Evolutionary conservation across 2,888 invertebrate genomes (phyloP), one percentile per base, ranked within the genome.

Genomic region (Mimachlamys varia): DNA sequence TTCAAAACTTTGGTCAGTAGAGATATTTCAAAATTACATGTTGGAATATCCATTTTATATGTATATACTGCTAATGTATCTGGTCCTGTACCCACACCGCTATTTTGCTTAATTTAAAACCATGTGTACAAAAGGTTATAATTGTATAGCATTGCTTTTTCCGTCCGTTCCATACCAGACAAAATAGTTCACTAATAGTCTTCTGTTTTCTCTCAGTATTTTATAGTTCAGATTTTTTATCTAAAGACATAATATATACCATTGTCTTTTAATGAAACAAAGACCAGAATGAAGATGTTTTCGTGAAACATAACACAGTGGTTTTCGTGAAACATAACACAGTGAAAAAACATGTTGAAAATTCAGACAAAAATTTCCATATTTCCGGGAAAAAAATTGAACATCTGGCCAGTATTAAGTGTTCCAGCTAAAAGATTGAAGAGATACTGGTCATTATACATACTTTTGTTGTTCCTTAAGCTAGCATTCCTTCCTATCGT

Each of bases 121-220:
- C 38, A 44, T 88, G 27, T 53, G 27, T 27, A 88, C 22, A 44
- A n/a, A 27, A 88, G 88, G 37, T 49, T 27, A 22, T 44, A 44
- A 15, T 19, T 44, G n/a, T 10, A 50, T 38, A 22, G 50, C n/a
- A 17, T 53, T 88, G 88, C 49, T 50, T 49, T 53, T 88, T 49
- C 88, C 49, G 88, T 88, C 88, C 50, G 88, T 88, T 50, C 33
- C 10, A 88, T 37, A 19, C 49, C 88, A 50, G 44, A 44, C 88
- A 44, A 44, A 44, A 44, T 49, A 19, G n/a, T 88, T 53, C 22
- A 33, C 50, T 27, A 44, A 88, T n/a, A 17, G 22, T n/a, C n/a
- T 38, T 50, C 15, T n/a, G 44, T 88, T 17, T 5, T 88, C 13
- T 88, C 33, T 50, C 27, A 33, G 76, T 76, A 76, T 76, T 33